Evolutionary conservation across 1,140 invertebrate genomes (phyloP).

Genomic region (Brachionus koreanus): DNA sequence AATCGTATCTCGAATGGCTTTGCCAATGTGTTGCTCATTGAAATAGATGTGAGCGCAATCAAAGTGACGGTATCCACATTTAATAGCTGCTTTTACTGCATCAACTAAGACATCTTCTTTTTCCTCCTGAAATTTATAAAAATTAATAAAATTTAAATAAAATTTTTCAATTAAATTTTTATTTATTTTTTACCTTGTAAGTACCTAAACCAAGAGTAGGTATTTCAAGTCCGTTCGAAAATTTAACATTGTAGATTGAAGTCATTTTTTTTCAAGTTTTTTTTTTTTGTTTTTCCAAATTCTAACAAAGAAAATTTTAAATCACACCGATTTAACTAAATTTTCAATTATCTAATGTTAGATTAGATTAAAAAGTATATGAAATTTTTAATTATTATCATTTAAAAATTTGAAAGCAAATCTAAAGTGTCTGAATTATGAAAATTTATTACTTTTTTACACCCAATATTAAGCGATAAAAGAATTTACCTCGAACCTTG

Average conservation of each 20-base stretch:
- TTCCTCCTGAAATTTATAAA: slow-evolving; percentile 6
- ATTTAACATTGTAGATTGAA: slow-evolving; percentile 11
- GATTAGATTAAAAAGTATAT: background rate
- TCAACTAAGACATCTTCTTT: slow-evolving; percentile 20
- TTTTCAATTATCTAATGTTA: background rate
- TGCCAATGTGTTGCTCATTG: slow-evolving; percentile 42
- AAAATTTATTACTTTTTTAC: slow-evolving; percentile 6
- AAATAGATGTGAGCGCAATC: slow-evolving; percentile 42
- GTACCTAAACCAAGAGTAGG: slow-evolving; percentile 21
- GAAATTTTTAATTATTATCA: background rate
- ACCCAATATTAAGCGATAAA: background rate
- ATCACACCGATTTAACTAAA: background rate
- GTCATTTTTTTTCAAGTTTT: background rate
- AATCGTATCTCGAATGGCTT: slow-evolving; percentile 27
- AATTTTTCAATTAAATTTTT: background rate
- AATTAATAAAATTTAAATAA: background rate
- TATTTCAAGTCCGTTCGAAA: slow-evolving; percentile 18
- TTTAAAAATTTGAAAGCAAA: background rate
- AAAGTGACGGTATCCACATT: slow-evolving; percentile 41
- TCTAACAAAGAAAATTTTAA: background rate
- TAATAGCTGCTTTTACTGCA: slow-evolving; percentile 39
- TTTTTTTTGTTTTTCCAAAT: background rate
- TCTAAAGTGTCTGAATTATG: background rate
- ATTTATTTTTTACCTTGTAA: background rate
- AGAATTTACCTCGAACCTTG: background rate